phyloP scores from a whole-genome alignment of 2,113 vertebrate species.

The Phycodurus eques region DNA sequence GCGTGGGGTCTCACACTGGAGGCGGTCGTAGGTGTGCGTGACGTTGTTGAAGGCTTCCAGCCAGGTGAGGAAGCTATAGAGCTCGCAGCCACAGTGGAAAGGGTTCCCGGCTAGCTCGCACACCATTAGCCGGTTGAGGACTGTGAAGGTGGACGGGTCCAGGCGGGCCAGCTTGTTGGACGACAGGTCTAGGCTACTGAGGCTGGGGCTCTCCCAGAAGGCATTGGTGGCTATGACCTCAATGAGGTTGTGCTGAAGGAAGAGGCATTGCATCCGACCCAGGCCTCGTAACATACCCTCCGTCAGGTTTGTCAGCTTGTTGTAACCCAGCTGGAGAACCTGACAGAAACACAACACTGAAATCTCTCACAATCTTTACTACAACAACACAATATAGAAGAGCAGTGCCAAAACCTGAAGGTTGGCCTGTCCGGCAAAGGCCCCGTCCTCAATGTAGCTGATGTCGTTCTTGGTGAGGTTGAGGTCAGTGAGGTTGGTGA shows the following conservation, averaged over 20 bases:
- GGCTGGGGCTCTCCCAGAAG: conserved; percentile 93
- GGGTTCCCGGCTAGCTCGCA: conserved; percentile 95
- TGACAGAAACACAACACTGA: conserved; percentile 8
- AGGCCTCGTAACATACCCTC: conserved; percentile 95
- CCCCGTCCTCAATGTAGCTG: conserved; percentile 95
- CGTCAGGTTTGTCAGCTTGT: conserved; percentile 92
- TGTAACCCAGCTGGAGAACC: conserved; percentile 95
- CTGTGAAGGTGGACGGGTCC: conserved; percentile 86
- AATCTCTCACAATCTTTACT: not conserved
- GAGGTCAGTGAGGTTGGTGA: conserved; percentile 95
- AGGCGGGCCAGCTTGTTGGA: conserved; percentile 91
- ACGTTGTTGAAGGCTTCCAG: conserved; percentile 93
- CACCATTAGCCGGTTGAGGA: conserved; percentile 85
- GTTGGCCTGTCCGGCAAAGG: conserved; percentile 92
- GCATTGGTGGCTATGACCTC: conserved; percentile 90
- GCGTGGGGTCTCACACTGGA: conserved; percentile 90
- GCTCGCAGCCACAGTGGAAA: conserved; percentile 94
- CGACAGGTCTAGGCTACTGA: conserved; percentile 94
- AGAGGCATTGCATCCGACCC: conserved; percentile 92
- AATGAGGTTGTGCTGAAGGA: conserved; percentile 95
- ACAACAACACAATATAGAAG: not conserved
- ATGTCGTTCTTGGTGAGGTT: conserved; percentile 99
- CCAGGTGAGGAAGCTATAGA: conserved; percentile 92
- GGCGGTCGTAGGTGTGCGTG: conserved; percentile 93
- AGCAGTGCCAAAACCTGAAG: conserved; percentile 72